Conservation (phyloP, 2,113 vertebrate species). For the Taxidea taxus region DNA sequence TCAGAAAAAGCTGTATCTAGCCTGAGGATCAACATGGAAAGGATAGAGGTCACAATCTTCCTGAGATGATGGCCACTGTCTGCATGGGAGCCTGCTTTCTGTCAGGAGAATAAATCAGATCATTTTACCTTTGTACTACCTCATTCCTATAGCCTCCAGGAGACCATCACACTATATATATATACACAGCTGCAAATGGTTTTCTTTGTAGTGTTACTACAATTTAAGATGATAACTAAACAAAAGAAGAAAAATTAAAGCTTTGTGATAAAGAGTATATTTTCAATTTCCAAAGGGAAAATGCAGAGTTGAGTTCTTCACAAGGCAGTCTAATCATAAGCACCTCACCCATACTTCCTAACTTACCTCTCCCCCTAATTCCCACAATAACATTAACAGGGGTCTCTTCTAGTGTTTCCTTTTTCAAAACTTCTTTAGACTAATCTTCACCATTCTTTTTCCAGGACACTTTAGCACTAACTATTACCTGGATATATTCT, state of each 20-base stretch:
- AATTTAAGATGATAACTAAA: neutral
- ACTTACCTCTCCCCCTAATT: neutral
- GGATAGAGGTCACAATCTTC: neutral
- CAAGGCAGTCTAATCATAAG: neutral
- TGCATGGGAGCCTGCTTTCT: neutral
- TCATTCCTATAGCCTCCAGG: neutral
- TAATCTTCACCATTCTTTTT: neutral
- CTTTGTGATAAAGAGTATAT: neutral
- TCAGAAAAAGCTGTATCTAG: neutral
- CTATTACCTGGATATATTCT: neutral
- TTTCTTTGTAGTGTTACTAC: neutral
- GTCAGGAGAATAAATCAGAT: neutral
- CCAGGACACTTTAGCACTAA: neutral
- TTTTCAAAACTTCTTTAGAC: slow-evolving; percentile 16
- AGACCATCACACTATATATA: neutral
- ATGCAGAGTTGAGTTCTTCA: neutral
- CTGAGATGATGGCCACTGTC: neutral
- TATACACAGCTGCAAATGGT: neutral
- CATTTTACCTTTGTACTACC: neutral
- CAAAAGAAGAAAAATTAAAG: neutral
- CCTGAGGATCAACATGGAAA: neutral
- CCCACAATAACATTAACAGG: neutral
- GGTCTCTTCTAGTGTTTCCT: neutral
- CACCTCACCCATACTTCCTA: neutral
- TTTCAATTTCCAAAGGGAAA: neutral